Base-by-base conservation (phyloP, 2,797 vertebrate species). In the Pipistrellus pipistrellus region DNA sequence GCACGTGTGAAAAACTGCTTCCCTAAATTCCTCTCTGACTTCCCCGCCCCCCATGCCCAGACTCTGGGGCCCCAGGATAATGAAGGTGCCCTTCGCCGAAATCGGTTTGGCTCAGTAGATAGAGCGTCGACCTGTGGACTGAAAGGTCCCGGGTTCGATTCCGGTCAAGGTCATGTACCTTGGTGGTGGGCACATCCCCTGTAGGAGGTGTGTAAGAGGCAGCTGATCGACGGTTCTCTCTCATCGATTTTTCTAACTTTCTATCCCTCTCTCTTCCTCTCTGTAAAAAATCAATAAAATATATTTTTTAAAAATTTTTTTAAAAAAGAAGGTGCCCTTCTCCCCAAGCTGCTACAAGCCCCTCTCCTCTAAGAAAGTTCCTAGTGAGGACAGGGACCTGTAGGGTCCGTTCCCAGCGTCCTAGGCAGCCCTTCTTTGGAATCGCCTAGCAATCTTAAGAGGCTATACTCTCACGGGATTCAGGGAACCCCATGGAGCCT, bases 391-490 rank as follows among this genome's bases (percentile, higher is more conserved):
- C 2, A 23, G 20, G 27, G 17, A 68, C 30, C n/a, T 2, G 0
- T 27, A 25, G 46, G 1, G 0, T 68, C 64, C 53, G 44, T 96
- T 96, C 95, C 91, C 90, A 96, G 6, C 13, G 41, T 66, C 78
- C 48, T 8, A 3, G 51, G 51, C 80, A 84, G 27, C 86, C 27
- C 13, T 88, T 96, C 92, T 90, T 59, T 35, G 12, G 85, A 95
- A 96, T n/a, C 17, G 44, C 72, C 21, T 0, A 30, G 35, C 77
- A 66, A 57, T 30, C 87, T 53, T 81, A 38, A 55, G 44, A 78
- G n/a, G 23, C 64, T 14, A 23, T 55, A 38, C 27, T 87, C 90
- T 80, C 88, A 38, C 7, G 1, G 15, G 32, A 46, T 48, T 94
- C 62, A 3, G 25, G 66, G 88, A 46, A 0, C 8, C n/a, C 2